Evolutionary conservation across 2,113 vertebrate species (phyloP).

Genomic region (Peromyscus californicus): DNA sequence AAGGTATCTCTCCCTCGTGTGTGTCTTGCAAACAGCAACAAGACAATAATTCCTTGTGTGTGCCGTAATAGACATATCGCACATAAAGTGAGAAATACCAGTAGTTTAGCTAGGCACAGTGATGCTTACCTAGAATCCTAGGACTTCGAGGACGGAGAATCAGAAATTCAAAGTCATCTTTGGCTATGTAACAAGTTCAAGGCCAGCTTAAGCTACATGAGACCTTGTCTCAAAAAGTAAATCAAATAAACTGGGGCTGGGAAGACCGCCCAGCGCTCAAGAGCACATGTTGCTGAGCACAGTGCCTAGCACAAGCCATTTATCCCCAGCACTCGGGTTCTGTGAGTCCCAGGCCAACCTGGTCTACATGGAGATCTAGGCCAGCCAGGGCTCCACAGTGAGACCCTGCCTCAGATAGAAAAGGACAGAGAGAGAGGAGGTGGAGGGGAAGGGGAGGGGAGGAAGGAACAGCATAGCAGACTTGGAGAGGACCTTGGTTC

Average conservation of each 20-base stretch:
- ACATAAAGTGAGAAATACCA: background rate
- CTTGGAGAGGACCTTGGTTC: background rate
- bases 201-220: background rate
- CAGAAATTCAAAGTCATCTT: background rate
- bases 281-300: background rate
- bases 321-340: background rate
- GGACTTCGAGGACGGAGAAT: background rate
- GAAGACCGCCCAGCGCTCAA: background rate
- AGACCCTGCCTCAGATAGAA: background rate
- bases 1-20: background rate
- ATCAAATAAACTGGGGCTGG: background rate
- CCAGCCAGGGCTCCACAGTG: background rate
- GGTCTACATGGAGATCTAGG: background rate
- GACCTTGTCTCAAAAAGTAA: background rate
- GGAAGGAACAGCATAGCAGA: background rate
- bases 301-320: background rate
- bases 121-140: background rate
- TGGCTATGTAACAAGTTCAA: background rate
- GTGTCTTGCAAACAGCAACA: background rate
- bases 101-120: background rate
- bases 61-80: no score
- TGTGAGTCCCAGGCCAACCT: background rate
- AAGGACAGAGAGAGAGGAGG: background rate
- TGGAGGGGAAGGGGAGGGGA: accelerated
- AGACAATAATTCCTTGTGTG: background rate